A percentile compares a stretch with the other conserved stretches of the same genome.
Evolutionary conservation across 2,888 invertebrate species (phyloP).

Genomic region (Schizotus pectinicornis): DNA sequence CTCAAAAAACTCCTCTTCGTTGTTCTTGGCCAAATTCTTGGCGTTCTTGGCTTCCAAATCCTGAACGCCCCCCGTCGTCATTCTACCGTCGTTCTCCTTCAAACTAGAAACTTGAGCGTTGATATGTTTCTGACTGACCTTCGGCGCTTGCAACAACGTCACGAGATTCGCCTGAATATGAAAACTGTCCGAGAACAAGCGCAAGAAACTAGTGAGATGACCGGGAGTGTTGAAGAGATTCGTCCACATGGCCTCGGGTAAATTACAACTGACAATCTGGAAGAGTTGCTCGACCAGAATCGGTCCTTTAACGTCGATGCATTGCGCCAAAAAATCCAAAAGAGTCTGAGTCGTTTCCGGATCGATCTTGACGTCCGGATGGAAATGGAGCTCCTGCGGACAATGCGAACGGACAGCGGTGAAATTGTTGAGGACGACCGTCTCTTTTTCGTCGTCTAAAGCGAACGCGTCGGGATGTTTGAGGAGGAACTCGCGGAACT

Average conservation of each 20-base stretch:
- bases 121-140: slow-evolving; percentile 63
- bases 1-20: slow-evolving; percentile 31
- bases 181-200: slow-evolving; percentile 93
- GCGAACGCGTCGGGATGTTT: slow-evolving; percentile 87
- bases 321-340: slow-evolving; percentile 79
- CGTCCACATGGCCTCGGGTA: slow-evolving; percentile 66
- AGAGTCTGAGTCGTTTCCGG: slow-evolving; percentile 83
- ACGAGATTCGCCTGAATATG: slow-evolving; percentile 92
- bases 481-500: slow-evolving; percentile 85
- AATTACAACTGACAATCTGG: slow-evolving; percentile 73
- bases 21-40: slow-evolving; percentile 39
- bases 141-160: slow-evolving; percentile 78
- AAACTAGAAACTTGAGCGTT: slow-evolving; percentile 43
- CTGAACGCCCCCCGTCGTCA: too few relatives aligned
- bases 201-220: slow-evolving; percentile 88
- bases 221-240: slow-evolving; percentile 90
- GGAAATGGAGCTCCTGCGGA: slow-evolving; percentile 71
- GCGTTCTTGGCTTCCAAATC: slow-evolving; percentile 46
- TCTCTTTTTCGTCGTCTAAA: slow-evolving; percentile 79
- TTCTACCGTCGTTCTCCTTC: slow-evolving; percentile 37
- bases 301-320: slow-evolving; percentile 76
- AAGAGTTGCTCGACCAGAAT: slow-evolving; percentile 88
- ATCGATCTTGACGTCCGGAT: slow-evolving; percentile 80
- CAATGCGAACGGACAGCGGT: slow-evolving; percentile 59
- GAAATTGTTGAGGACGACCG: slow-evolving; percentile 75